Evolutionary conservation across 2,797 vertebrate genomes (phyloP), one percentile per base, ranked within the genome.

Genomic region (Hemibagrus guttatus): DNA sequence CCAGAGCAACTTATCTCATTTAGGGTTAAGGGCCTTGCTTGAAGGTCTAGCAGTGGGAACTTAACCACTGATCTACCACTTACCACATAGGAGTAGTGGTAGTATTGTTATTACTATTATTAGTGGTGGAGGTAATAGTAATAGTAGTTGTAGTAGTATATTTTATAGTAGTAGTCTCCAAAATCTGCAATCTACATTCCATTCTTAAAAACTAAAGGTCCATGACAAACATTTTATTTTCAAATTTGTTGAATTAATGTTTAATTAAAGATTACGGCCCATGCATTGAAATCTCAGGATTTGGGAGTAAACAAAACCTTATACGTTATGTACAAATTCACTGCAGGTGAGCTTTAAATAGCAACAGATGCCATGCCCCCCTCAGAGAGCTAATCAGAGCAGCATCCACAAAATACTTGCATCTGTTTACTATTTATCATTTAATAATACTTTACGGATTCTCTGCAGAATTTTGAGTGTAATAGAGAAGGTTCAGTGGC

Each of bases 341-440:
- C 87, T 76, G 69, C 88, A 91, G 87, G 85, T 87, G 85, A 90
- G 69, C 87, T 39, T 81, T 84, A 89, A 91, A 88, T 59, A 31
- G 49, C 80, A 87, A 86, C 85, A 88, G 88, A 90, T 86, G 81
- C 81, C 63, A 26, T 14, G 42, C 75, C 58, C 28, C 83, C 81
- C 75, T 84, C 76, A 23, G 81, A 86, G 71, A 87, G 80, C 89
- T 89, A 93, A 92, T 85, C 72, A 87, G 90, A 91, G 89, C 49
- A 49, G 69, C 56, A 21, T 86, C 91, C 82, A 89, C 85, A 78
- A 93, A 92, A 94, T 87, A 86, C 89, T 91, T 90, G 92, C 93
- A 94, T 93, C 93, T 94, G 93, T 87, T 93, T 90, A 85, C 91
- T 91, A 93, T 93, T 94, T 93, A 91, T 76, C 88, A 91, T 90